These are phyloP conservation scores for Atractosteus spatula DNA, from an alignment of 2,113 vertebrate genomes.

Conservation along the genomic window DNA sequence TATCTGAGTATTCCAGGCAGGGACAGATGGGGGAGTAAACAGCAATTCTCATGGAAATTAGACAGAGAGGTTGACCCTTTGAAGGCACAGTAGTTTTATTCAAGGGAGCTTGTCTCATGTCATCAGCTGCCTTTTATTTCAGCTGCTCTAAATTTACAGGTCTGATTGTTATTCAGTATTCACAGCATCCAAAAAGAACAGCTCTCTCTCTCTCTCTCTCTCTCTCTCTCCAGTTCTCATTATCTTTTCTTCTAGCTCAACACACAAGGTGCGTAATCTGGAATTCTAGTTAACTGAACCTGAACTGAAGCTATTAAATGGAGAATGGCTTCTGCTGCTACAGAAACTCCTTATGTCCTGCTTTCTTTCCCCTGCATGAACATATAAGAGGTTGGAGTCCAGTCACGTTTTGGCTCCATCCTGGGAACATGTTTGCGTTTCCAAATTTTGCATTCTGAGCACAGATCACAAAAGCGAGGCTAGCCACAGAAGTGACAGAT, in stretches of 20 bases:
- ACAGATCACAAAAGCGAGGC: no score
- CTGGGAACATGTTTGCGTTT: no score
- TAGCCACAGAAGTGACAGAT: no score
- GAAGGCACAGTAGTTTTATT: slow-evolving; percentile 5
- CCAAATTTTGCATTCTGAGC: no score
- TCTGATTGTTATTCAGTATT: slow-evolving; percentile 14
- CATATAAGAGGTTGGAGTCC: no score
- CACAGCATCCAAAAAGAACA: neutral
- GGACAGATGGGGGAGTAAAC: slow-evolving; percentile 37
- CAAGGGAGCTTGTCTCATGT: slow-evolving; percentile 30
- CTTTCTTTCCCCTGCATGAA: neutral
- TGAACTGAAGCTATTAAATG: neutral
- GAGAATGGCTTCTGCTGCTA: no score
- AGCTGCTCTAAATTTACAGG: slow-evolving; percentile 2
- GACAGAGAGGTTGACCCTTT: slow-evolving; percentile 26
- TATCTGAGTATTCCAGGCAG: slow-evolving; percentile 30
- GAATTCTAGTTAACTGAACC: slow-evolving; percentile 5
- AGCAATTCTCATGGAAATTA: slow-evolving; percentile 50
- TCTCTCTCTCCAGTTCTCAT: neutral
- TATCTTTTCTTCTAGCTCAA: neutral
- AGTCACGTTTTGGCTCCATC: no score
- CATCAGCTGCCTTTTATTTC: slow-evolving; percentile 33
- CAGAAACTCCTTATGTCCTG: neutral
- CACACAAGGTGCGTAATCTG: neutral
- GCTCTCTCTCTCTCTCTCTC: neutral